Evolutionary conservation across 2,797 vertebrate genomes (phyloP), one percentile per base, ranked within the genome.

Genomic region (Psittacula echo): DNA sequence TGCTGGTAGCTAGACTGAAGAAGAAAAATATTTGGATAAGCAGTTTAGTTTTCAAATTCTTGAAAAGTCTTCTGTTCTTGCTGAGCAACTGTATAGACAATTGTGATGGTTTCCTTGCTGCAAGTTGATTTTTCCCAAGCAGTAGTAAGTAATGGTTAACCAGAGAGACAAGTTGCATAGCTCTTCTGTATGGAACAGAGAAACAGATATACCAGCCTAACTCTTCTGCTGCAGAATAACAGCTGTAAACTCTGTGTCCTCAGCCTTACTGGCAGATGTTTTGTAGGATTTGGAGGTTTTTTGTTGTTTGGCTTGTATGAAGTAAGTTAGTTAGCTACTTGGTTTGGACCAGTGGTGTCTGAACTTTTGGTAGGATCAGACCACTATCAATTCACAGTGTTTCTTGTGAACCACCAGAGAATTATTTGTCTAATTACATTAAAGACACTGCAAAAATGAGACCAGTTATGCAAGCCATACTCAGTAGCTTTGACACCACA

Each of bases 181-280:
- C 20, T 41, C 2, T 53, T 87, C 4, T 74, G 22, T n/a, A 29
- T 42, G 23, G 32, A 73, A 4, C 15, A 12, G 48, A 47, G 53
- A 81, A 80, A 56, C 23, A 37, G 41, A 44, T 73, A 23, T 1
- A 8, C 9, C 17, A 60, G 11, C 62, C 15, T 41, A 42, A 14
- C n/a, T 42, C 22, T 89, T 1, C 17, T 87, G 72, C 53, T 56
- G 26, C 22, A 10, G 30, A 62, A 2, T 13, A 41, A 68, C 9
- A 77, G 54, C 22, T 26, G 53, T 30, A 53, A 23, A 21, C 37
- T 45, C 13, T 42, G 9, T 14, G 67, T 44, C 39, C 24, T 91
- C 4, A 1, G 9, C 17, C 53, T 30, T 34, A n/a, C 44, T 3
- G n/a, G 2, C 24, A 13, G 6, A 1, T 7, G 16, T 16, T 5